Evolutionary conservation across 2,797 vertebrate genomes (phyloP), one percentile per base, ranked within the genome.

Genomic region (Acanthurus leucopareius): DNA sequence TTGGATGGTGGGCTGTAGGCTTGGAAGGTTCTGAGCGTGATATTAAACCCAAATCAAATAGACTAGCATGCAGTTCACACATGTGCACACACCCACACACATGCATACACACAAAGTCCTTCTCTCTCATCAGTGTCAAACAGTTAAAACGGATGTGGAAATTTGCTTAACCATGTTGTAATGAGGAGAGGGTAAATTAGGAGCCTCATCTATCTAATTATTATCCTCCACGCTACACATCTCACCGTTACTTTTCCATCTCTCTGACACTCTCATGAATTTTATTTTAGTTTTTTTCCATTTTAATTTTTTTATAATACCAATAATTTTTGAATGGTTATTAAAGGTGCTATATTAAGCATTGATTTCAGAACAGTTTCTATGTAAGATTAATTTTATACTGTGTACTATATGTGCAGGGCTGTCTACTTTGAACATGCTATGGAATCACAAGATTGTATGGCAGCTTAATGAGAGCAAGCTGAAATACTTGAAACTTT

Each of bases 101-200:
- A 59, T 58, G 64, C 64, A 62, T 61, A n/a, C 44, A 58, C 65
- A 63, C 61, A 64, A 68, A 68, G 48, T 62, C 71, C 35, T 84
- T 82, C 67, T 53, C 76, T 65, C 77, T 78, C 83, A 91, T 92
- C 86, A 91, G 71, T 84, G 84, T 93, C 88, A 88, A 86, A 85
- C 77, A 69, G 74, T 75, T 75, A 72, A 84, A 77, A 77, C 22
- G 7, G 64, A 90, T 8, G 59, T 83, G 80, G 74, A 86, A 78
- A 90, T 91, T 82, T 84, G 80, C 77, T 80, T 91, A 84, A 89
- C 69, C 56, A 49, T 58, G 71, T 76, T 81, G 71, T 88, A 85
- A 85, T 84, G 79, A 89, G 71, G 62, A 79, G 68, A 74, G 63
- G 57, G 75, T 80, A 61, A 85, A 84, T 91, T 84, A 88, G 75